Percentiles rank a stretch among this genome's conserved stretches.
Conservation (phyloP, 2,797 vertebrate species). For the Enteromius paludinosus region DNA sequence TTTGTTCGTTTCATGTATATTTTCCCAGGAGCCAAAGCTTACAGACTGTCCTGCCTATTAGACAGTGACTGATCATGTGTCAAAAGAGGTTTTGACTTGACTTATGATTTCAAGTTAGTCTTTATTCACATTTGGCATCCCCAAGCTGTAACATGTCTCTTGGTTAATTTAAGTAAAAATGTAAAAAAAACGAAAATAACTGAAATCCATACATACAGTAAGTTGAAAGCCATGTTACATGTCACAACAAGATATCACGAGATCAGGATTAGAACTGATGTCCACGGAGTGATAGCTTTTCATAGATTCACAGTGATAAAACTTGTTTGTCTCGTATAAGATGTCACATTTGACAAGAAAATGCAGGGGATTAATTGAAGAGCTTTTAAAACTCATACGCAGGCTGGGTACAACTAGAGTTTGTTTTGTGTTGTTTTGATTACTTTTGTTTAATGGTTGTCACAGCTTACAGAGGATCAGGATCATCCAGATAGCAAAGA, state of each 20-base stretch:
- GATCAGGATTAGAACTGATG: constrained; percentile 23
- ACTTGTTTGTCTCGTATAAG: constrained; percentile 13
- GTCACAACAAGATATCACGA: constrained; percentile 26
- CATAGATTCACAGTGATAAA: background rate
- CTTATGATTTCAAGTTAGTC: constrained; percentile 4
- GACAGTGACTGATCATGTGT: constrained; percentile 38
- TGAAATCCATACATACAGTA: constrained; percentile 30
- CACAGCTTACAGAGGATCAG: constrained; percentile 13
- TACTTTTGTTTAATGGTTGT: constrained; percentile 11
- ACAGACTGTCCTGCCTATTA: constrained; percentile 12
- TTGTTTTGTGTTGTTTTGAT: constrained; percentile 35
- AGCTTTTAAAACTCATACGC: constrained; percentile 2
- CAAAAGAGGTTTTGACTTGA: constrained; percentile 9
- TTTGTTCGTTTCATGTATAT: constrained; percentile 15
- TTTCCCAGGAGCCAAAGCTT: constrained; percentile 41
- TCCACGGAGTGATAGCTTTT: constrained; percentile 14
- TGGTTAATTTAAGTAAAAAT: constrained; percentile 7
- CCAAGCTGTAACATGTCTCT: constrained; percentile 3
- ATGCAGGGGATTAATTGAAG: constrained; percentile 31
- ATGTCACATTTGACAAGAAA: constrained; percentile 39
- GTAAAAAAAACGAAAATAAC: background rate
- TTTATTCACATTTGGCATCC: constrained; percentile 5
- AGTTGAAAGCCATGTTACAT: constrained; percentile 21
- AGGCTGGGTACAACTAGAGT: background rate
- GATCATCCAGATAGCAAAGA: background rate